These are phyloP conservation scores for Tetramorium bicarinatum DNA, from an alignment of 2,888 invertebrate genomes.

Conservation along the genomic window DNA sequence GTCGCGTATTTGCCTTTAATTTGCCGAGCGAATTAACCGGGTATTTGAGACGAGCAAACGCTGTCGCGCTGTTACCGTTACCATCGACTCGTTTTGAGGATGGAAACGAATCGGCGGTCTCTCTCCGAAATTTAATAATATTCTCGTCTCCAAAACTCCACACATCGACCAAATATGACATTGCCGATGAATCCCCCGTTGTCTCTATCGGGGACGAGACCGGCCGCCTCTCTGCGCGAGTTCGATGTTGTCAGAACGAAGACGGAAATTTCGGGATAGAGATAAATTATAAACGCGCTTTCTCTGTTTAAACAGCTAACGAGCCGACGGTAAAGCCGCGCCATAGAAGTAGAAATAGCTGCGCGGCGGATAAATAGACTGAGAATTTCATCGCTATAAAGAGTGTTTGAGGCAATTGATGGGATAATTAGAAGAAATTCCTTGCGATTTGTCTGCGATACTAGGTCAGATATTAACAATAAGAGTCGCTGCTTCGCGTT, in stretches of 20 bases:
- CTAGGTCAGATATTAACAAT: neutral
- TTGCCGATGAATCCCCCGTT: conserved; percentile 56
- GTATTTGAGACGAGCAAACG: conserved; percentile 75
- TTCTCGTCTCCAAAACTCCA: conserved; percentile 49
- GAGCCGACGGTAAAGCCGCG: conserved; percentile 43
- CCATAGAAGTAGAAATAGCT: conserved; percentile 53
- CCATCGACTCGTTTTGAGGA: conserved; percentile 14
- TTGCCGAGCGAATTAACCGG: conserved; percentile 75
- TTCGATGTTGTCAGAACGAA: conserved; percentile 41
- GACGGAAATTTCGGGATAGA: conserved; percentile 43
- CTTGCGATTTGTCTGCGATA: neutral
- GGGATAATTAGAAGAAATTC: neutral
- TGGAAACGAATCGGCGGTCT: conserved; percentile 63
- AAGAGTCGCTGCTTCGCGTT: neutral
- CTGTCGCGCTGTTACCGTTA: conserved; percentile 44
- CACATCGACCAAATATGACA: conserved; percentile 59
- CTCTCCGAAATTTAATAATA: conserved; percentile 74
- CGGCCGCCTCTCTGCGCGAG: conserved; percentile 15
- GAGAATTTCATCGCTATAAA: conserved; percentile 36
- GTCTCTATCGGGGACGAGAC: conserved; percentile 26
- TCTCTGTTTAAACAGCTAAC: conserved; percentile 69
- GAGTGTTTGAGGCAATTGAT: neutral
- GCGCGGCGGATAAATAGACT: conserved; percentile 45
- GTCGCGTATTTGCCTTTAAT: conserved; percentile 80
- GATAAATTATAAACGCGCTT: conserved; percentile 64